phyloP scores from a whole-genome alignment of 2,888 invertebrate genomes.

The Hydriomena furcata region DNA sequence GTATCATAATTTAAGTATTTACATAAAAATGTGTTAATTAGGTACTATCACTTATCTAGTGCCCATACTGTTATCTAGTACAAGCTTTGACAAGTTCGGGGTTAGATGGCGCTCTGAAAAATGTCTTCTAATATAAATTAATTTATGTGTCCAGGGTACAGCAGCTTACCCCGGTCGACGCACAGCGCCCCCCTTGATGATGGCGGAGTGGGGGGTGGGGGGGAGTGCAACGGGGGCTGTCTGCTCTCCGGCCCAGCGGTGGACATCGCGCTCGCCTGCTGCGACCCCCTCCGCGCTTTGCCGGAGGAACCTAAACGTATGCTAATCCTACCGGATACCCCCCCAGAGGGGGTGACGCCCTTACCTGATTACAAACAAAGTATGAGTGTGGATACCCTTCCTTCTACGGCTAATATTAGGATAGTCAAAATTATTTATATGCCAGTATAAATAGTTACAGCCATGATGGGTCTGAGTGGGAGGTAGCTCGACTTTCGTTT shows the following conservation, averaged over 20 bases:
- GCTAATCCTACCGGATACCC: constrained; percentile 1
- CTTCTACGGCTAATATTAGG: background rate
- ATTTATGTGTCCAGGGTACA: constrained; percentile 85
- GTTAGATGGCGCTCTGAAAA: too few species aligned
- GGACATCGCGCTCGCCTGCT: constrained; percentile 82
- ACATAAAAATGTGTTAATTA: too few species aligned
- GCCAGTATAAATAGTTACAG: background rate
- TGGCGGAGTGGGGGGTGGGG: constrained; percentile 49
- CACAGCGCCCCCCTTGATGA: constrained; percentile 88
- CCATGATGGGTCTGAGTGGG: too few species aligned
- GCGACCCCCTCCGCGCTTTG: constrained; percentile 86
- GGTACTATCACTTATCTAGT: too few species aligned
- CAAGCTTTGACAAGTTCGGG: too few species aligned
- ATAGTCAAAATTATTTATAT: constrained; percentile 13
- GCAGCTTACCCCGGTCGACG: constrained; percentile 92
- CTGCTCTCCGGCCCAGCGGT: constrained; percentile 80
- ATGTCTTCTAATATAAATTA: background rate
- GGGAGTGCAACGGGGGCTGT: constrained; percentile 76
- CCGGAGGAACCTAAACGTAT: constrained; percentile 81
- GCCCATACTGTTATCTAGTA: too few species aligned
- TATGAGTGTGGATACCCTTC: background rate
- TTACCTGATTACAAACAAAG: background rate
- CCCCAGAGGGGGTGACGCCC: too few species aligned
- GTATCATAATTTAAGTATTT: too few species aligned
- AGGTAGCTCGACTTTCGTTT: too few species aligned